Evolutionary conservation across 1,140 invertebrate species (phyloP).

Genomic region (Trichoplusia ni): DNA sequence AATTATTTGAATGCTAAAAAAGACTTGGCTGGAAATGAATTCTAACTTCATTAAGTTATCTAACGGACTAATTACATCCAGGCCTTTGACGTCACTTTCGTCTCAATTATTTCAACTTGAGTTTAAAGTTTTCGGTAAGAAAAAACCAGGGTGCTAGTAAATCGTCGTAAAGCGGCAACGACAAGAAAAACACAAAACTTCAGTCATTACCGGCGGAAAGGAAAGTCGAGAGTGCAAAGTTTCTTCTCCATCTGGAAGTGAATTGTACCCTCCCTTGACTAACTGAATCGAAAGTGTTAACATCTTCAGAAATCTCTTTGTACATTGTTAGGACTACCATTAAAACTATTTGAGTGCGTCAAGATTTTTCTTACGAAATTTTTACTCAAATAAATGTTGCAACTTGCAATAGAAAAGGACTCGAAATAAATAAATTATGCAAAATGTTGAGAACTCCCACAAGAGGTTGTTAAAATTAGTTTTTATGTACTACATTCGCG

Average conservation of each 20-base stretch:
- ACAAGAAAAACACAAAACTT: conserved; percentile 68
- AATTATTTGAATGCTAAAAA: too few relatives aligned
- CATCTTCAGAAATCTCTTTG: conserved; percentile 41
- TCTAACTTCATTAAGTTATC: too few relatives aligned
- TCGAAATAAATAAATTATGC: conserved; percentile 3
- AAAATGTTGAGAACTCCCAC: conserved; percentile 3
- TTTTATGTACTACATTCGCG: conserved; percentile 14
- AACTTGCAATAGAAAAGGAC: not conserved
- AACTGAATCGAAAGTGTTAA: conserved; percentile 60
- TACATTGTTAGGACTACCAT: conserved; percentile 23
- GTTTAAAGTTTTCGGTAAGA: conserved; percentile 20
- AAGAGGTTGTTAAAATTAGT: conserved; percentile 2
- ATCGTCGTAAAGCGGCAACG: conserved; percentile 54
- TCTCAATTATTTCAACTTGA: not conserved
- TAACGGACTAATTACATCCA: too few relatives aligned
- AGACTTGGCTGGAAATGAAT: too few relatives aligned
- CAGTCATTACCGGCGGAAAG: conserved; percentile 57
- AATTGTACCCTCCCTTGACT: conserved; percentile 44
- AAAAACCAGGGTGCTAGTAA: conserved; percentile 39
- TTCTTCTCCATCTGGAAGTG: conserved; percentile 46
- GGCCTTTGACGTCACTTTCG: too few relatives aligned
- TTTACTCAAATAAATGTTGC: not conserved
- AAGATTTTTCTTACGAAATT: not conserved
- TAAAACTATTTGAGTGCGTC: conserved; percentile 17
- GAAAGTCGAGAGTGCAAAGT: conserved; percentile 61